A percentile compares a stretch with the other conserved stretches of the same genome.
phyloP scores from a whole-genome alignment of 2,888 invertebrate genomes.

The Protula sp. region DNA sequence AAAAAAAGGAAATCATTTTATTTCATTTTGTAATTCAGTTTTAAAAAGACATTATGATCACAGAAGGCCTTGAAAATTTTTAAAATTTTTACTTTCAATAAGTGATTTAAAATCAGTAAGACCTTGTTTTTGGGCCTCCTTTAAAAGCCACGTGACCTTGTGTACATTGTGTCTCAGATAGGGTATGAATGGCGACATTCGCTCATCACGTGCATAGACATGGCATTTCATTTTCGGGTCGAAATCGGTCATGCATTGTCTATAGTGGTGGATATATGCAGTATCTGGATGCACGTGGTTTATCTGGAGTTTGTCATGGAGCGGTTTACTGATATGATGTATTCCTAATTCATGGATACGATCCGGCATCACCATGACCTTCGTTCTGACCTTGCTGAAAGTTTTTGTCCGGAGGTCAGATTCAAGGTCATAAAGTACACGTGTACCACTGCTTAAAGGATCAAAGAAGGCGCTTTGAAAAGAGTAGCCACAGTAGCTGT shows the following conservation, averaged over 20 bases:
- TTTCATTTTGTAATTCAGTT: no score
- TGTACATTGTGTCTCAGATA: slow-evolving; percentile 20
- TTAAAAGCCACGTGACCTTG: slow-evolving; percentile 19
- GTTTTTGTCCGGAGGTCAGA: slow-evolving; percentile 30
- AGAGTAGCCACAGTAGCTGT: slow-evolving; percentile 25
- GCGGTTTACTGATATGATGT: slow-evolving; percentile 53
- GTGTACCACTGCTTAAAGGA: slow-evolving; percentile 21
- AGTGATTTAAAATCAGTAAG: no score
- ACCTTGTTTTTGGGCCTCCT: no score
- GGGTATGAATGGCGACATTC: slow-evolving; percentile 18
- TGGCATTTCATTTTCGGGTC: slow-evolving; percentile 30
- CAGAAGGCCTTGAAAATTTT: no score
- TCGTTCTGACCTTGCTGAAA: slow-evolving; percentile 42
- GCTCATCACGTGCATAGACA: slow-evolving; percentile 13
- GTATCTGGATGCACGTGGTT: slow-evolving; percentile 26
- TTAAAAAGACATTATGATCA: no score
- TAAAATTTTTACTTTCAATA: no score
- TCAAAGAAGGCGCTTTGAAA: slow-evolving; percentile 48
- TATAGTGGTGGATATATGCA: slow-evolving; percentile 46
- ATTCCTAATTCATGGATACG: slow-evolving; percentile 54
- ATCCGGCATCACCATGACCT: slow-evolving; percentile 48
- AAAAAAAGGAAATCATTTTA: no score
- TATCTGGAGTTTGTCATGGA: slow-evolving; percentile 34
- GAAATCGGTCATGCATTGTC: slow-evolving; percentile 42
- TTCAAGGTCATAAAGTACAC: slow-evolving; percentile 25